Evolutionary conservation across 1,140 invertebrate genomes (phyloP).

Genomic region (Bombus picipes): DNA sequence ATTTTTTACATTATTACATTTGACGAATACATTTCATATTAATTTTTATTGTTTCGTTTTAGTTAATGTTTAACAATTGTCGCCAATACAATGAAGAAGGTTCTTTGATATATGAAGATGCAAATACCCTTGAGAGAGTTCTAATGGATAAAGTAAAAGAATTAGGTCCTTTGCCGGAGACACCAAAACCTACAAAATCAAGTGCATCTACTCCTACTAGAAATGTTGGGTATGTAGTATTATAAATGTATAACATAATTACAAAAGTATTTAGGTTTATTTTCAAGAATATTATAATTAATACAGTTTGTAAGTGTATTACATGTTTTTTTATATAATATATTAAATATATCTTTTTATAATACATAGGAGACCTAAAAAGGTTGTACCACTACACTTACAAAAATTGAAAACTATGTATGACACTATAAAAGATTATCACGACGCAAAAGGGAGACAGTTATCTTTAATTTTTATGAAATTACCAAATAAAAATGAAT

Average conservation of each 20-base stretch:
- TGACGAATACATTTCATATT: conserved; percentile 7
- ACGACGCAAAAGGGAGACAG: conserved; percentile 93
- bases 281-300: background rate
- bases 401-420: conserved; percentile 94
- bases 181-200: conserved; percentile 71
- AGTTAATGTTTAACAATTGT: conserved; percentile 97
- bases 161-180: conserved; percentile 83
- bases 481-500: conserved; percentile 96
- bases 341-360: background rate
- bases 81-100: conserved; percentile 98
- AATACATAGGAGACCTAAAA: conserved; percentile 80
- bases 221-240: conserved; percentile 76
- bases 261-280: background rate
- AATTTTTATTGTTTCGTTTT: conserved; percentile 75
- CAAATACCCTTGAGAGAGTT: conserved; percentile 92
- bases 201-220: conserved; percentile 75
- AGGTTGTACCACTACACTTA: conserved; percentile 84
- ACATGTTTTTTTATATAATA: conserved; percentile 8
- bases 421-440: conserved; percentile 94
- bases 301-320: background rate
- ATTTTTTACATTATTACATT: background rate
- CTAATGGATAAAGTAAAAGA: conserved; percentile 93
- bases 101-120: conserved; percentile 97
- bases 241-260: conserved; percentile 1
- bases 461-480: conserved; percentile 97